These are phyloP conservation scores for Platanista minor DNA, from an alignment of 2,113 vertebrate genomes.

Conservation along the genomic window DNA sequence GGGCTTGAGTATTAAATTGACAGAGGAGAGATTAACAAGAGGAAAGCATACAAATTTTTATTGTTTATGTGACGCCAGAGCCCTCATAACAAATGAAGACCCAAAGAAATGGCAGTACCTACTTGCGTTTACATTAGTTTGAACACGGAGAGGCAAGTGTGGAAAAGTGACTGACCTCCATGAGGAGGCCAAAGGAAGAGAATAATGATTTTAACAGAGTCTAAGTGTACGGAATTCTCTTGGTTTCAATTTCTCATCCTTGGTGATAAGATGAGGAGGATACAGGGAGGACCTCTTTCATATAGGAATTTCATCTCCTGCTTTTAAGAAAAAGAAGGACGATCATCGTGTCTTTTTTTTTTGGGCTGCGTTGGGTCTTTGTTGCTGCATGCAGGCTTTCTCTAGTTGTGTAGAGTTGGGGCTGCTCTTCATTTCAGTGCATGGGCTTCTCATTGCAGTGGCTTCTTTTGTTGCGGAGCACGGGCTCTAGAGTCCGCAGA, in stretches of 20 bases:
- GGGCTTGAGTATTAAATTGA: background rate
- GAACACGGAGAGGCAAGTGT: background rate
- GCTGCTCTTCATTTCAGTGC: too few relatives aligned
- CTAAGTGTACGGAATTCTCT: background rate
- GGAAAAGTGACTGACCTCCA: background rate
- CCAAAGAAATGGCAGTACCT: background rate
- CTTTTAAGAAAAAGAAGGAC: background rate
- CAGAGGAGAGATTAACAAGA: background rate
- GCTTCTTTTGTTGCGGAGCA: too few relatives aligned
- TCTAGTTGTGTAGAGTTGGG: too few relatives aligned
- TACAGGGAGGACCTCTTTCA: background rate
- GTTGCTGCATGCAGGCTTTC: too few relatives aligned
- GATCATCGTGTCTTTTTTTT: background rate
- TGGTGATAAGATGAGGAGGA: background rate
- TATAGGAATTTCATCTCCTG: background rate
- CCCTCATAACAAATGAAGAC: background rate
- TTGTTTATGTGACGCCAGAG: background rate
- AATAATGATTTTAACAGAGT: background rate
- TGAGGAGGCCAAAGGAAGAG: background rate
- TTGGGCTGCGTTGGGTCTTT: too few relatives aligned
- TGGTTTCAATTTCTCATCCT: background rate
- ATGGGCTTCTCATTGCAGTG: too few relatives aligned
- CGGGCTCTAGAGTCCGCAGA: too few relatives aligned
- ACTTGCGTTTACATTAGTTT: background rate
- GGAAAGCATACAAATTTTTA: too few relatives aligned